phyloP scores from a whole-genome alignment of 2,888 invertebrate species.

The Athrips mouffetella region DNA sequence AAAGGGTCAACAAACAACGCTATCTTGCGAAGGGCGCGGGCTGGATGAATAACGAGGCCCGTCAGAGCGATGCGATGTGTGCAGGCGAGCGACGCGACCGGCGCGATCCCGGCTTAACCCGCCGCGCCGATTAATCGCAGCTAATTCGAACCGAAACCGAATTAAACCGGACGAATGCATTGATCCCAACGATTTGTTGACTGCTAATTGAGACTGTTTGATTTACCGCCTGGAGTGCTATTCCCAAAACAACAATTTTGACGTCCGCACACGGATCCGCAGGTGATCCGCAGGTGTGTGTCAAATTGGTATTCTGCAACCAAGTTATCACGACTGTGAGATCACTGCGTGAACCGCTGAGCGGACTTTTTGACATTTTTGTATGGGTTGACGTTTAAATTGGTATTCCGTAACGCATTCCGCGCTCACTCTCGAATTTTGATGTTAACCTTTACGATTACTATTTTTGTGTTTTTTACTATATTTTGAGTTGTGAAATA shows the following conservation, averaged over 20 bases:
- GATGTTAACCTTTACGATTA: too few species aligned
- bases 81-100: constrained; percentile 14
- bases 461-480: too few species aligned
- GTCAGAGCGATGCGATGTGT: constrained; percentile 64
- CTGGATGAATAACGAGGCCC: constrained; percentile 72
- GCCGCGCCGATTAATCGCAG: constrained; percentile 72
- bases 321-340: too few species aligned
- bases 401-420: too few species aligned
- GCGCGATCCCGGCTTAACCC: constrained; percentile 59
- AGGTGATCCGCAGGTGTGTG: too few species aligned
- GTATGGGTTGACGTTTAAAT: too few species aligned
- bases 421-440: too few species aligned
- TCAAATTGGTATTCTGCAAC: too few species aligned
- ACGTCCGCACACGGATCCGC: too few species aligned
- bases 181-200: constrained; percentile 75
- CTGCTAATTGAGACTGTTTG: constrained; percentile 59
- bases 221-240: constrained; percentile 40
- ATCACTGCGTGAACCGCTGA: too few species aligned
- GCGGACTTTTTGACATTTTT: too few species aligned
- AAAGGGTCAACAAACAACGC: constrained; percentile 55
- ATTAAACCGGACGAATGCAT: constrained; percentile 75
- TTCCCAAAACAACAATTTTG: neutral
- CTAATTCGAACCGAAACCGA: constrained; percentile 75
- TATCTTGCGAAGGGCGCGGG: constrained; percentile 57
- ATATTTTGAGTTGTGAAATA: too few species aligned